Conservation (phyloP, 2,797 vertebrate genomes). For the Myripristis jacobus region DNA sequence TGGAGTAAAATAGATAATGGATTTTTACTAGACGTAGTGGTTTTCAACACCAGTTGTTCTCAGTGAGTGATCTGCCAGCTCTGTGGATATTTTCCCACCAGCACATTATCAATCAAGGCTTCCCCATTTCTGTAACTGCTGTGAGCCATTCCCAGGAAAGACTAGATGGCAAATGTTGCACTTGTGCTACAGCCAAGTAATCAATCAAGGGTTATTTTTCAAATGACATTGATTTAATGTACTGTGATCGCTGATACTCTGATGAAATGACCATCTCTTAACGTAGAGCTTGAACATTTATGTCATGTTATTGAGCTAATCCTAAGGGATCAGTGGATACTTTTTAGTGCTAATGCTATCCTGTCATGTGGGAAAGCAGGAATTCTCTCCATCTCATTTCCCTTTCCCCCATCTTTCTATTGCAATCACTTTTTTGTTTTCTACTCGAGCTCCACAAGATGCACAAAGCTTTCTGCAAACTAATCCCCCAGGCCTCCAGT, state of each 20-base stretch:
- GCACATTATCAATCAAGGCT: background rate
- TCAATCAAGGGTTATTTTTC: background rate
- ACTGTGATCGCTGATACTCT: background rate
- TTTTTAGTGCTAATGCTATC: slow-evolving; percentile 20
- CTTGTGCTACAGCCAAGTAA: background rate
- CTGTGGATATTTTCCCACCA: slow-evolving; percentile 19
- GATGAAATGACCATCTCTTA: too few species aligned
- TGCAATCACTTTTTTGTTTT: slow-evolving; percentile 15
- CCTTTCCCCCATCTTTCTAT: background rate
- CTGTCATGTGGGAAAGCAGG: background rate
- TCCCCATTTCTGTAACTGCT: background rate
- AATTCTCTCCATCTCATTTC: background rate
- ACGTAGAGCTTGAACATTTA: background rate
- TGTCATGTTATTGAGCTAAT: slow-evolving; percentile 21
- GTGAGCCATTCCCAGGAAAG: background rate
- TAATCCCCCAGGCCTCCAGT: slow-evolving; percentile 49
- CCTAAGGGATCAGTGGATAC: slow-evolving; percentile 6
- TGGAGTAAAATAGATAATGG: background rate
- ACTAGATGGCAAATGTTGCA: background rate
- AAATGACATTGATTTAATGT: background rate
- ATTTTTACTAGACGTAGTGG: background rate
- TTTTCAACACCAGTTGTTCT: background rate
- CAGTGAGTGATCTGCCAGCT: slow-evolving; percentile 4
- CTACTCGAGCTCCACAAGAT: slow-evolving; percentile 9
- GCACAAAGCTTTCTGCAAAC: slow-evolving; percentile 32